Evolutionary conservation across 2,113 vertebrate genomes (phyloP).

Genomic region (Bothrops jararaca): DNA sequence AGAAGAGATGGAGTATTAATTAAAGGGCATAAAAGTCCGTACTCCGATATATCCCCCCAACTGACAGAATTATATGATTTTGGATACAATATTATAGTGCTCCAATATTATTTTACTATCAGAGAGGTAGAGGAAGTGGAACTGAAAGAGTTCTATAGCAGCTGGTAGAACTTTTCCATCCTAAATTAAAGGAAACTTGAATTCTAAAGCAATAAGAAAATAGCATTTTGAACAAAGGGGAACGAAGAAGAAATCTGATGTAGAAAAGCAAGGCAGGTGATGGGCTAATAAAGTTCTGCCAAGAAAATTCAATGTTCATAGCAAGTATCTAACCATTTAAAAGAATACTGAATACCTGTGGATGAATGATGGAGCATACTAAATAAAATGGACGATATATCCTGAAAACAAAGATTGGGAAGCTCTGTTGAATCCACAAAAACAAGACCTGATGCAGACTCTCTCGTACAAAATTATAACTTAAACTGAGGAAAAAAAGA

Average conservation of each 20-base stretch:
- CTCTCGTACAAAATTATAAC: background rate
- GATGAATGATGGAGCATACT: background rate
- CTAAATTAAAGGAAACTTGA: background rate
- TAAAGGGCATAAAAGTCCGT: background rate
- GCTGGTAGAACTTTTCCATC: background rate
- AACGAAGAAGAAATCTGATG: background rate
- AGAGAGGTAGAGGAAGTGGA: background rate
- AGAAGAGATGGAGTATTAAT: background rate
- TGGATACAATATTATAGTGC: no score
- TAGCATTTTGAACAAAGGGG: background rate
- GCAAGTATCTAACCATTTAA: background rate
- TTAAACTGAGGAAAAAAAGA: background rate
- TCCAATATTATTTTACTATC: background rate
- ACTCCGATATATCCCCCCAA: background rate
- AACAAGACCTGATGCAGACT: background rate
- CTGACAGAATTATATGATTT: background rate
- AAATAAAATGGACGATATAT: background rate
- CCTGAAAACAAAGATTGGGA: background rate
- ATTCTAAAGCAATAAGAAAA: background rate
- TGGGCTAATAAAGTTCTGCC: background rate
- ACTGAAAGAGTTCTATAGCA: background rate
- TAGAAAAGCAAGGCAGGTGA: background rate
- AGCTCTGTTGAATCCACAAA: background rate
- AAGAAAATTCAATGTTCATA: background rate
- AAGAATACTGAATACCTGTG: background rate